These are phyloP conservation scores for Achroia grisella DNA, from an alignment of 1,140 invertebrate genomes.

Conservation along the genomic window DNA sequence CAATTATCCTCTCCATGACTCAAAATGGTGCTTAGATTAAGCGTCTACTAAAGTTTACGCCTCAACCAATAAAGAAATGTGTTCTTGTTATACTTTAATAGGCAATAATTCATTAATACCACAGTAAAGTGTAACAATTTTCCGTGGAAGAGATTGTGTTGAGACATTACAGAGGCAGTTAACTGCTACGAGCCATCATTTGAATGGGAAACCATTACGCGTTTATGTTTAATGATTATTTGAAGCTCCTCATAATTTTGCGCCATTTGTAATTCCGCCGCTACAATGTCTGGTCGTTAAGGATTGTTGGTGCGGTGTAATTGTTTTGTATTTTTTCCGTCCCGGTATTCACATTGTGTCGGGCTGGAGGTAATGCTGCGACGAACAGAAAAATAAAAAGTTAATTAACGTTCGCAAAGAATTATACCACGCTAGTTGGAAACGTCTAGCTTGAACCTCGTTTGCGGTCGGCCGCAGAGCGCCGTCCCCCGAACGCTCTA, in stretches of 20 bases:
- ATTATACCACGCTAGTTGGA: conserved; percentile 21
- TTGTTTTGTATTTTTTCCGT: conserved; percentile 36
- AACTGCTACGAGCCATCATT: conserved; percentile 54
- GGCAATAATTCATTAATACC: conserved; percentile 62
- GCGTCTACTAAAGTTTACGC: conserved; percentile 25
- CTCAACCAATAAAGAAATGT: conserved; percentile 39
- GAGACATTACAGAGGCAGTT: conserved; percentile 57
- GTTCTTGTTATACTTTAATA: conserved; percentile 47
- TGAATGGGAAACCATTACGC: conserved; percentile 59
- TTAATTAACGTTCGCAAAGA: conserved; percentile 34
- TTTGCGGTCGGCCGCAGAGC: conserved; percentile 1
- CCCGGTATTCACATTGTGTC: conserved; percentile 3
- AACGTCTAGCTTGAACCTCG: conserved; percentile 7
- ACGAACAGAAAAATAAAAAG: conserved; percentile 33
- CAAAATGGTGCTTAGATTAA: conserved; percentile 15
- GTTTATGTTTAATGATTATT: conserved; percentile 65
- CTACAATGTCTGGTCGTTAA: conserved; percentile 38
- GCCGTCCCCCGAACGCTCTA: neutral
- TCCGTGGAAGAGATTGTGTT: conserved; percentile 54
- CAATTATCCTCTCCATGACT: conserved; percentile 16
- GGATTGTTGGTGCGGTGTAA: conserved; percentile 32
- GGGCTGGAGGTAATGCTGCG: conserved; percentile 1
- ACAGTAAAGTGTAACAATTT: conserved; percentile 55
- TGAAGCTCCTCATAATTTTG: conserved; percentile 56
- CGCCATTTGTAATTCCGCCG: conserved; percentile 40